Evolutionary conservation across 2,888 invertebrate species (phyloP), one percentile per base, ranked within the genome.

Genomic region (Eilema caniola): DNA sequence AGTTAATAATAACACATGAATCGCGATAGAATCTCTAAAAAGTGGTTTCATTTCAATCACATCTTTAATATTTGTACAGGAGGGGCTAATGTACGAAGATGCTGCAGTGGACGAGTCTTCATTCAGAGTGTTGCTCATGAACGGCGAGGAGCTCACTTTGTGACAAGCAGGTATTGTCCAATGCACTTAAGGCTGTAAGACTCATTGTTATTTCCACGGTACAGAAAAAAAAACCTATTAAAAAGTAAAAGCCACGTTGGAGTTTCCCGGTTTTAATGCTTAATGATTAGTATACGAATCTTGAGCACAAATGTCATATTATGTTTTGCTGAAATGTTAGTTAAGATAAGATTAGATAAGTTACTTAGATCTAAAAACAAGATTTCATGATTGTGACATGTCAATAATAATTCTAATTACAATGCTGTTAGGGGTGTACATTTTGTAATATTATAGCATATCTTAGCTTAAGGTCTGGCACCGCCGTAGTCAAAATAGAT

Each of bases 61-160:
- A n/a, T n/a, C 28, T 28, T 28, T 28, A 28, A 33, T 33, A 24
- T 7, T 25, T 61, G 1, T 33, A 56, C 81, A 95, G 95, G 95
- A 96, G 90, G 95, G 95, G 86, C 84, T 95, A 67, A 86, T 95
- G 84, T 94, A 95, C 77, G 89, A 92, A 41, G 95, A 94, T 67
- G 89, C 92, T 5, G 87, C 89, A 0, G 92, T 92, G 10, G 95
- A 95, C 80, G 95, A 95, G 75, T 89, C 94, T 31, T 89, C 93
- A 3, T 94, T 95, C 83, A 88, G 95, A 53, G 93, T 95, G 72
- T 90, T 95, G 62, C 87, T 95, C 31, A 83, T 95, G 75, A 94
- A 90, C 78, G 92, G 92, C 3, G 94, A 94, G 75, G 93, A 93
- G 71, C 86, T 89, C 33, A 73, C 85, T 12, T 89, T 83, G 80